phyloP scores from a whole-genome alignment of 2,797 vertebrate genomes.

The Tapera naevia region DNA sequence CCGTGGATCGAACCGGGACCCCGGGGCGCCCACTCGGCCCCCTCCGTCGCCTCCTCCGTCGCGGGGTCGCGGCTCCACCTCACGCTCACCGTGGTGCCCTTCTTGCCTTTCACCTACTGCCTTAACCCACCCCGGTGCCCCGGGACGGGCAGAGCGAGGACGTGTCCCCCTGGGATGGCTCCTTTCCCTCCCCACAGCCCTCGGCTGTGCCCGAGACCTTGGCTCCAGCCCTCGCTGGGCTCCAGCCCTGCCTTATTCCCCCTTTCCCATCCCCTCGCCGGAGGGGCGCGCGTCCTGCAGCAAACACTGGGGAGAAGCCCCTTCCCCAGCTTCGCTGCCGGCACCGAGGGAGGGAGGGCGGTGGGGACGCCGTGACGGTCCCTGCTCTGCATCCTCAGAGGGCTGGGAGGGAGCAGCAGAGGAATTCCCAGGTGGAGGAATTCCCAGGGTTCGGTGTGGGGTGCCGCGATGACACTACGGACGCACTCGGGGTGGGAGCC shows the following conservation, averaged over 20 bases:
- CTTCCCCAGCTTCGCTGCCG: background rate
- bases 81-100: background rate
- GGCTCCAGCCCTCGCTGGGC: background rate
- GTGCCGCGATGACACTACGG: background rate
- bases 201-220: background rate
- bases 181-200: background rate
- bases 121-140: constrained; percentile 10
- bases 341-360: background rate
- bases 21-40: background rate
- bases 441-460: background rate
- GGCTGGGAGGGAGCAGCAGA: background rate
- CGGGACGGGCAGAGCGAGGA: background rate
- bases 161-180: background rate
- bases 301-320: background rate
- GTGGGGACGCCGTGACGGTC: background rate
- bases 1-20: background rate
- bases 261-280: background rate
- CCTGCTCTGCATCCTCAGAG: too few relatives aligned
- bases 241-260: background rate
- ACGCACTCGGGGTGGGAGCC: background rate
- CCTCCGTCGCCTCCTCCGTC: background rate
- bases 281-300: background rate
- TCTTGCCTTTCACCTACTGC: constrained; percentile 16
- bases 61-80: background rate
- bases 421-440: too few relatives aligned